These are phyloP conservation scores for Hipparchia sbordonii DNA, from an alignment of 2,888 invertebrate species.

Conservation along the genomic window DNA sequence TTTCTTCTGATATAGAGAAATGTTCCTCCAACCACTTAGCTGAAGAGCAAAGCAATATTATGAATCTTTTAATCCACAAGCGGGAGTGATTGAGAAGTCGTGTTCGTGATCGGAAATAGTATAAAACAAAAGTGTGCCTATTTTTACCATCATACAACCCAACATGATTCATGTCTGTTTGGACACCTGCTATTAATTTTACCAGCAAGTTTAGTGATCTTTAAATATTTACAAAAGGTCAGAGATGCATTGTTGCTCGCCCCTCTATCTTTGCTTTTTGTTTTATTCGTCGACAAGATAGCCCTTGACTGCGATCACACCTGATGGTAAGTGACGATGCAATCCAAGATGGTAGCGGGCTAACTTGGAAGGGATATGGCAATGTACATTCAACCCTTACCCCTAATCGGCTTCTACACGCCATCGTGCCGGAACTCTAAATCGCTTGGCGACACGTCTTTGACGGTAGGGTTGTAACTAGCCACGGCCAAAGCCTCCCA, in stretches of 20 bases:
- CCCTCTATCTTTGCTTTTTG: neutral
- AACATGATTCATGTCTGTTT: constrained; percentile 4
- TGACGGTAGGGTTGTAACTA: too few species aligned
- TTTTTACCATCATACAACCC: neutral
- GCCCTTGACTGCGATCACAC: too few species aligned
- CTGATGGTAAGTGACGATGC: too few species aligned
- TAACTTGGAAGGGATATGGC: too few species aligned
- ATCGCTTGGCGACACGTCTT: too few species aligned
- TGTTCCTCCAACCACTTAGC: neutral
- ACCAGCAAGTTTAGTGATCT: neutral
- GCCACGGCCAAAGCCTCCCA: too few species aligned
- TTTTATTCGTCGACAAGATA: too few species aligned
- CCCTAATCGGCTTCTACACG: too few species aligned
- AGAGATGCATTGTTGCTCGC: neutral
- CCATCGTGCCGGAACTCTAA: too few species aligned
- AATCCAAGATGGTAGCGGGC: too few species aligned
- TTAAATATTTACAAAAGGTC: constrained; percentile 1
- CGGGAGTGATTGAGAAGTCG: constrained; percentile 5
- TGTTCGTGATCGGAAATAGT: constrained; percentile 11
- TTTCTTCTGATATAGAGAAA: neutral
- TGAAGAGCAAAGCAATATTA: neutral
- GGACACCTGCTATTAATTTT: constrained; percentile 3
- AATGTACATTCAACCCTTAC: too few species aligned
- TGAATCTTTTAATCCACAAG: constrained; percentile 3
- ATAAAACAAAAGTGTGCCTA: constrained; percentile 16